These are phyloP conservation scores for Alectura lathami DNA, from an alignment of 2,113 vertebrate species.

Conservation along the genomic window DNA sequence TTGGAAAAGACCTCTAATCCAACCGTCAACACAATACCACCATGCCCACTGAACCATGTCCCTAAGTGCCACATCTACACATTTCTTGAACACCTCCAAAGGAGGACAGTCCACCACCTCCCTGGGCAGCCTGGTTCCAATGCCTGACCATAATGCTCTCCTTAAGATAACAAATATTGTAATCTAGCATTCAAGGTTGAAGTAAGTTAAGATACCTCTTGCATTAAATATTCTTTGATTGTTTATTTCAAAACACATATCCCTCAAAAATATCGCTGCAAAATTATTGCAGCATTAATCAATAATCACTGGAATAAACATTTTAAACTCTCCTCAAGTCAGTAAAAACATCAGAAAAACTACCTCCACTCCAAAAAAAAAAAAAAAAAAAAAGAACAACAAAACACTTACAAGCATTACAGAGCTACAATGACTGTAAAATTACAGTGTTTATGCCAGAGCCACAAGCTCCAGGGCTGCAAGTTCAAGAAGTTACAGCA, in stretches of 20 bases:
- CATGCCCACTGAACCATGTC: too few relatives aligned
- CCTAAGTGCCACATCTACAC: too few relatives aligned
- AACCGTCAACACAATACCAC: too few relatives aligned
- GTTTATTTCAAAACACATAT: neutral
- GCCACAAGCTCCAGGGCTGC: neutral
- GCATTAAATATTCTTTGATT: neutral
- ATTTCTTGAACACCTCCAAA: too few relatives aligned
- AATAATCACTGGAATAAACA: neutral
- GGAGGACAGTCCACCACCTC: too few relatives aligned
- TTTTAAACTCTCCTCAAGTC: neutral
- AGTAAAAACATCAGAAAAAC: neutral
- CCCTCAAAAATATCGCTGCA: neutral
- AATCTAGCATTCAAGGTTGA: neutral
- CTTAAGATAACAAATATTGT: neutral
- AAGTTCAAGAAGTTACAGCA: neutral
- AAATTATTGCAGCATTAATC: neutral
- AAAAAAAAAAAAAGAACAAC: neutral
- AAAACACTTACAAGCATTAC: too few relatives aligned
- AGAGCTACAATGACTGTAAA: neutral
- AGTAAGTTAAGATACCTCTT: neutral
- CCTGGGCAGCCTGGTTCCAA: too few relatives aligned
- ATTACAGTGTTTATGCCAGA: neutral
- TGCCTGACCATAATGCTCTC: neutral
- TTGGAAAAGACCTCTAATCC: too few relatives aligned
- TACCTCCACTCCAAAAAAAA: neutral